Conservation (phyloP, 1,140 invertebrate genomes). For the Drosophila kanapiae region DNA sequence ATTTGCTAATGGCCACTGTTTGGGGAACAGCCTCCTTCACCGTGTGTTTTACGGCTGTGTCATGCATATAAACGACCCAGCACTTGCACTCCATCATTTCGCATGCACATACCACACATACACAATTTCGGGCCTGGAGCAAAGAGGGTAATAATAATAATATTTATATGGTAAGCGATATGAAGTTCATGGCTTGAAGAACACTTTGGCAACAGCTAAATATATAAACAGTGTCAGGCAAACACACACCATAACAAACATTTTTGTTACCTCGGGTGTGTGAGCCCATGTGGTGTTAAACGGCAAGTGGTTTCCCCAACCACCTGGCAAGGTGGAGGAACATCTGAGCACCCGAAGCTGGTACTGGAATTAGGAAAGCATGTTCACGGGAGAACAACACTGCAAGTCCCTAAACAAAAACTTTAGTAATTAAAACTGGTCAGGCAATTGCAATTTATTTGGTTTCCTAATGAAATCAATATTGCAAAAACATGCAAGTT, state of each 20-base stretch:
- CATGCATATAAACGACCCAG: slow-evolving; percentile 60
- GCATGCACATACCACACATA: slow-evolving; percentile 21
- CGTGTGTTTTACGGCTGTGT: slow-evolving; percentile 45
- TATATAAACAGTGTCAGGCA: slow-evolving; percentile 69
- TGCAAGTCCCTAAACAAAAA: background rate
- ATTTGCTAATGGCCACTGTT: slow-evolving; percentile 72
- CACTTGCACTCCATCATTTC: slow-evolving; percentile 67
- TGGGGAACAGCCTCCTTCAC: slow-evolving; percentile 17
- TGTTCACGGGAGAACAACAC: background rate
- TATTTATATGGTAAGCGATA: slow-evolving; percentile 80
- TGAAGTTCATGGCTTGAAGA: slow-evolving; percentile 66
- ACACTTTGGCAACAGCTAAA: slow-evolving; percentile 68
- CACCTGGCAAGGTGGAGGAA: slow-evolving; percentile 8
- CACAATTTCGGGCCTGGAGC: slow-evolving; percentile 36
- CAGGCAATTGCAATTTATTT: slow-evolving; percentile 2
- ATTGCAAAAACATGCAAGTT: background rate
- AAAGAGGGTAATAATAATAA: slow-evolving; percentile 75
- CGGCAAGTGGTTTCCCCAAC: slow-evolving; percentile 47
- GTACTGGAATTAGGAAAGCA: background rate
- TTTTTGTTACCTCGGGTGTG: slow-evolving; percentile 24
- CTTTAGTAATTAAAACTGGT: background rate
- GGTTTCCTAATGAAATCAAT: background rate
- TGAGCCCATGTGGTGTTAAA: slow-evolving; percentile 55
- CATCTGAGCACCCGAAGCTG: slow-evolving; percentile 39
- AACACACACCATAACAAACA: slow-evolving; percentile 4